Evolutionary conservation across 2,888 invertebrate species (phyloP).

Genomic region (Chalcosyrphus nemorum): DNA sequence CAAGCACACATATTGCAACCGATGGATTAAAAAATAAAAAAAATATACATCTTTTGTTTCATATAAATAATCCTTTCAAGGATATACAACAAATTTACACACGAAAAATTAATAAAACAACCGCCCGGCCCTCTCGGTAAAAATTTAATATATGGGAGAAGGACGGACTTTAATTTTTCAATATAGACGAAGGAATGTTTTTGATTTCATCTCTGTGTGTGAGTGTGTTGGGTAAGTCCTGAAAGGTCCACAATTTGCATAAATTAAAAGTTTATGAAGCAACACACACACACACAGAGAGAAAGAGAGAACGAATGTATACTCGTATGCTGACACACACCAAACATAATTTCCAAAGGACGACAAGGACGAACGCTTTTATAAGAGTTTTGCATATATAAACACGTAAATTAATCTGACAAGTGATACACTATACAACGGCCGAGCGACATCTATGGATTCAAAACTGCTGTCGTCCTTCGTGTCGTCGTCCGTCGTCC

Average conservation of each 20-base stretch:
- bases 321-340: slow-evolving; percentile 56
- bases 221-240: slow-evolving; percentile 25
- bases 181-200: slow-evolving; percentile 59
- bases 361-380: slow-evolving; percentile 73
- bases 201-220: slow-evolving; percentile 45
- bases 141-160: slow-evolving; percentile 68
- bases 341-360: slow-evolving; percentile 72
- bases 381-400: slow-evolving; percentile 75
- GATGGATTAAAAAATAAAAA: slow-evolving; percentile 13
- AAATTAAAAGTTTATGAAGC: slow-evolving; percentile 80
- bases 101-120: slow-evolving; percentile 63
- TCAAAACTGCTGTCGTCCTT: slow-evolving; percentile 61
- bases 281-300: slow-evolving; percentile 62
- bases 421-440: slow-evolving; percentile 79
- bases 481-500: slow-evolving; percentile 20
- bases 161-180: slow-evolving; percentile 65
- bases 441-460: slow-evolving; percentile 67
- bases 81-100: slow-evolving; percentile 65
- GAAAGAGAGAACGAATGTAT: slow-evolving; percentile 11
- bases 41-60: slow-evolving; percentile 58
- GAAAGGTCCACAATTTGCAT: slow-evolving; percentile 80
- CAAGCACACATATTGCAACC: too few species aligned
- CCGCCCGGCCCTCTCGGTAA: not conserved
- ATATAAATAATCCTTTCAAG: slow-evolving; percentile 66
- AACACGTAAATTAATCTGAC: slow-evolving; percentile 82